phyloP scores from a whole-genome alignment of 2,113 vertebrate species.

The Marcusenius ussheri region DNA sequence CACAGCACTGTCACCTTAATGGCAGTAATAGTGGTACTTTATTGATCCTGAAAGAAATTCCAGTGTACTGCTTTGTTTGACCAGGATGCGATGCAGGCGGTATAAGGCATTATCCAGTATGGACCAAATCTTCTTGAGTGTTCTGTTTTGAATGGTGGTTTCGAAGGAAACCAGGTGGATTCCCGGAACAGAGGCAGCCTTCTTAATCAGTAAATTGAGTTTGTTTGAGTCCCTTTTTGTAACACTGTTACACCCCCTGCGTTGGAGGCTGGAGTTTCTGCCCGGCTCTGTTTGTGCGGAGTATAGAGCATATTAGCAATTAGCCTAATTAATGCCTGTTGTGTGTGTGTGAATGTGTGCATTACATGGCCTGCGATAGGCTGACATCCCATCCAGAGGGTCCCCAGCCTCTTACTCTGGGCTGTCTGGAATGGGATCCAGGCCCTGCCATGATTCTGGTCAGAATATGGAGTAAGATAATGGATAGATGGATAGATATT shows the following conservation, averaged over 20 bases:
- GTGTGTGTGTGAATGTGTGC: not conserved
- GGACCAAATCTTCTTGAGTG: too few species aligned
- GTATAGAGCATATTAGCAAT: not conserved
- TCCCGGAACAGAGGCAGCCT: too few species aligned
- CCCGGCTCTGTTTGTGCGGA: not conserved
- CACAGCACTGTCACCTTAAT: not conserved
- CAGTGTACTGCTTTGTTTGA: too few species aligned
- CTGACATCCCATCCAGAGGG: not conserved
- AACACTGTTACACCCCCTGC: not conserved
- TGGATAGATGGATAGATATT: not conserved
- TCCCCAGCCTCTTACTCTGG: not conserved
- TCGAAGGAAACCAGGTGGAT: too few species aligned
- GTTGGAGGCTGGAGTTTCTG: not conserved
- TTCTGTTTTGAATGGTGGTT: too few species aligned
- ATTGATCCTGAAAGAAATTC: too few species aligned
- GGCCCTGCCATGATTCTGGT: not conserved
- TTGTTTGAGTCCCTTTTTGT: too few species aligned
- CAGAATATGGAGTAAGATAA: not conserved
- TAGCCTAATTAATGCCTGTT: not conserved
- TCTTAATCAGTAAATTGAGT: too few species aligned
- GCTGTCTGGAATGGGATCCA: not conserved
- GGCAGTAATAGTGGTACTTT: too few species aligned
- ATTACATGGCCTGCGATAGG: not conserved
- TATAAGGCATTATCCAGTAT: too few species aligned
- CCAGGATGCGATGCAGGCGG: too few species aligned